Evolutionary conservation across 2,797 vertebrate species (phyloP).

Genomic region (Aotus griseimembra): DNA sequence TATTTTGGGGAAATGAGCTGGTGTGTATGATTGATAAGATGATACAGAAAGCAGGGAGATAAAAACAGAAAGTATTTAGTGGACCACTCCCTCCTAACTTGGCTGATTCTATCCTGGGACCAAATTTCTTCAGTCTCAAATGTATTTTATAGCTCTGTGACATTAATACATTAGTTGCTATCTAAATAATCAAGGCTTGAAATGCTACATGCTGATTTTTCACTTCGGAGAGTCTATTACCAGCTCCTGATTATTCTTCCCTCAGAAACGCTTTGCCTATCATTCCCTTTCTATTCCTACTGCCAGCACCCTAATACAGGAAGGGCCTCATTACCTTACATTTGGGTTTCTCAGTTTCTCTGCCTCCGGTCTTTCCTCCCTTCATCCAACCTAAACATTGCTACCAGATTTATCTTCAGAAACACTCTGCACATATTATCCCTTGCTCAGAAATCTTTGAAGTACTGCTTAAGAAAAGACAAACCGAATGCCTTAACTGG

Average conservation of each 20-base stretch:
- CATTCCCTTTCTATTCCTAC: neutral
- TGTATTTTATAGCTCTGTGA: neutral
- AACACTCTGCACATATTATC: neutral
- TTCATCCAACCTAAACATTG: neutral
- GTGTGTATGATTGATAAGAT: neutral
- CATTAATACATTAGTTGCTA: neutral
- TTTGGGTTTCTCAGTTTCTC: neutral
- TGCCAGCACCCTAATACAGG: neutral
- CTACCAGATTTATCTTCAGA: neutral
- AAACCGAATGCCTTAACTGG: neutral
- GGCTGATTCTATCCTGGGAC: neutral
- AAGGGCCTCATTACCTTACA: neutral
- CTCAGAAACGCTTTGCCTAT: neutral
- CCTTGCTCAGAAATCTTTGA: slow-evolving; percentile 18
- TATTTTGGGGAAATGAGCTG: neutral
- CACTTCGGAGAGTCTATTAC: neutral
- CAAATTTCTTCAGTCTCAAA: neutral
- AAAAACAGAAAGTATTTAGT: neutral
- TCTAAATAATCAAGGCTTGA: neutral
- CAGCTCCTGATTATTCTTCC: neutral
- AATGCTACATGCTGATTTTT: neutral
- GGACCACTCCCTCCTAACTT: neutral
- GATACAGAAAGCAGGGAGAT: neutral
- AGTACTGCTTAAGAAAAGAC: neutral
- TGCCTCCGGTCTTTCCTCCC: neutral